Percentiles rank a stretch among this genome's conserved stretches.
Evolutionary conservation across 92 coral and sea anemone genomes (phyloP).

Genomic region (Umimayanthus chanpuru): DNA sequence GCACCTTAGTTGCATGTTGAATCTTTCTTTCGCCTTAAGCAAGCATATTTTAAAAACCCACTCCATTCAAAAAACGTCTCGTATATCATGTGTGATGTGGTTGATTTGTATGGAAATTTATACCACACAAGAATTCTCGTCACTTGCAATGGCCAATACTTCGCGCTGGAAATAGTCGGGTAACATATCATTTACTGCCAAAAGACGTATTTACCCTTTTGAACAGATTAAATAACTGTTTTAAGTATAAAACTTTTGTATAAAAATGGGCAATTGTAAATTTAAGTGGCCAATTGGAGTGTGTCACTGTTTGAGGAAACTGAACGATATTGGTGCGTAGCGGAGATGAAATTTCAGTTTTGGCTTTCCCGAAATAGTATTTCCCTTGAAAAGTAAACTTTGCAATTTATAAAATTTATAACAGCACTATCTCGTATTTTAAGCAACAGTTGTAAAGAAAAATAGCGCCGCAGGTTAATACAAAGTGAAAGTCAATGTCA

Average conservation of each 20-base stretch:
- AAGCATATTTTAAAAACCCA: conserved; percentile 3
- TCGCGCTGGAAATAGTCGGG: neutral
- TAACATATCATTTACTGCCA: neutral
- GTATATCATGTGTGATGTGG: neutral
- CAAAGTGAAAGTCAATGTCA: too few relatives aligned
- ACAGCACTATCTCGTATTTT: too few relatives aligned
- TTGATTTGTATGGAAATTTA: neutral
- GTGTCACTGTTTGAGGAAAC: neutral
- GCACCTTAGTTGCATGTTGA: neutral
- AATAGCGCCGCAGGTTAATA: neutral
- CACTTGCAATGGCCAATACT: neutral
- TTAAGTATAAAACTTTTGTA: conserved; percentile 15
- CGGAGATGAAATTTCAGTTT: too few relatives aligned
- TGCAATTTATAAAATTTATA: neutral
- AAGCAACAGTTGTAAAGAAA: neutral
- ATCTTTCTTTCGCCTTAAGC: neutral
- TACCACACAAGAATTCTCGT: neutral
- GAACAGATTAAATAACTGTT: conserved; percentile 15
- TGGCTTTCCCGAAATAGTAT: neutral
- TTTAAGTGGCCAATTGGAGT: neutral
- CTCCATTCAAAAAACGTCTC: neutral
- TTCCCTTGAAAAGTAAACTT: neutral
- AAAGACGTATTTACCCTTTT: neutral
- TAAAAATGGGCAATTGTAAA: conserved; percentile 1
- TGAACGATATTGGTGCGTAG: neutral